A percentile compares a stretch with the other conserved stretches of the same genome.
Conservation (phyloP, 2,888 invertebrate species). For the Drosophila cracens region DNA sequence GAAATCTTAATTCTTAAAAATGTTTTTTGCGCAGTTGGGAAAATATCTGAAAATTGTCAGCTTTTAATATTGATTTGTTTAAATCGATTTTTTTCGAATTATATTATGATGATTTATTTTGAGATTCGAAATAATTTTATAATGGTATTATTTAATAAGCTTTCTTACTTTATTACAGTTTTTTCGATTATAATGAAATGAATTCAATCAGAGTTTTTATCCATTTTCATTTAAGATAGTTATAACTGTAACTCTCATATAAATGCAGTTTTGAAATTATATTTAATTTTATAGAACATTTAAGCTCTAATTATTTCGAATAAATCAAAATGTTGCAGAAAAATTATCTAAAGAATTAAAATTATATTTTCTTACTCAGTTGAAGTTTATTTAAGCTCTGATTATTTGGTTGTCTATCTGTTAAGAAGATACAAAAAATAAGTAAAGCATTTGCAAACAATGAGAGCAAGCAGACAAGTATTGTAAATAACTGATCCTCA, state of each 20-base stretch:
- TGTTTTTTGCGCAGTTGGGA: too few species aligned
- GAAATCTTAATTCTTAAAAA: background rate
- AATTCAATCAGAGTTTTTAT: background rate
- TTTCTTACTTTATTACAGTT: background rate
- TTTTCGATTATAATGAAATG: background rate
- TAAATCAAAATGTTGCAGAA: too few species aligned
- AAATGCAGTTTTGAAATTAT: background rate
- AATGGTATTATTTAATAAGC: background rate
- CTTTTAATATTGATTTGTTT: background rate
- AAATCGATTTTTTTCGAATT: background rate
- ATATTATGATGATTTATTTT: background rate
- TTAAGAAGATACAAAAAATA: background rate
- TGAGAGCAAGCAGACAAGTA: background rate
- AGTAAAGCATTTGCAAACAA: background rate
- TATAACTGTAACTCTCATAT: background rate
- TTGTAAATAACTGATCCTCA: conserved; percentile 2
- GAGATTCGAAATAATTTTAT: too few species aligned
- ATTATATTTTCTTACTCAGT: background rate
- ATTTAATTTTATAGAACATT: background rate
- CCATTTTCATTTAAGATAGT: background rate
- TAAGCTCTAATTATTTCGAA: background rate
- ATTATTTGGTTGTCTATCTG: background rate
- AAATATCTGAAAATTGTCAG: too few species aligned
- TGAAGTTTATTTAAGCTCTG: background rate
- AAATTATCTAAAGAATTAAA: background rate